Evolutionary conservation across 2,888 invertebrate genomes (phyloP), one percentile per base, ranked within the genome.

Genomic region (Eristalis arbustorum): DNA sequence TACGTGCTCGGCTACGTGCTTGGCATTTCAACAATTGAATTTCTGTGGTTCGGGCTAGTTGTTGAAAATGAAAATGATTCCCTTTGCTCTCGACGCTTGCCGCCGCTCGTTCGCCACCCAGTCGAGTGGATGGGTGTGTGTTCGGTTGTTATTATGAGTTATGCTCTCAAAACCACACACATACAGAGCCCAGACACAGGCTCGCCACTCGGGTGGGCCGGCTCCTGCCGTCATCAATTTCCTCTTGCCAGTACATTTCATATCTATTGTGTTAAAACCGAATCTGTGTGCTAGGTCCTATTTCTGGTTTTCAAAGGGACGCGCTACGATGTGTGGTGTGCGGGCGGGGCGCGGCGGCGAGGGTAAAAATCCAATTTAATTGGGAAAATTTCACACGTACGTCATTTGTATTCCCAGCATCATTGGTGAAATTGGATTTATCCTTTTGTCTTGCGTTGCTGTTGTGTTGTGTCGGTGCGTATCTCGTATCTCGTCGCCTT

Each of bases 321-420:
- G 25, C 13, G 25, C 13, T 6, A 11, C 23, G 14, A 14, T 23
- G 57, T 23, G 11, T 10, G 25, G n/a, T n/a, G n/a, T n/a, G n/a
- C n/a, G n/a, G n/a, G 14, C 6, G 11, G 42, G 10, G 59, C n/a
- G 64, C 25, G 23, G 10, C 3, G 13, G 28, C 18, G 64, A 62
- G 73, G 31, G 31, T 10, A 69, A 77, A 71, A 90, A 91, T 89
- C 91, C 90, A 88, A 91, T 91, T 91, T 91, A 91, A 91, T 91
- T 91, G 91, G 89, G 89, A 88, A 91, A 91, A 91, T 91, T 91
- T 90, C 89, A 91, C 91, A 91, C 91, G 91, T 91, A 91, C 90
- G 76, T 90, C 91, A 91, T 91, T 91, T 91, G 91, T 91, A 91
- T 91, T 91, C 91, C 90, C 90, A 78, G 78, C 75, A 78, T 76